Evolutionary conservation across 2,113 vertebrate species (phyloP), one percentile per base, ranked within the genome.

Genomic region (Choloepus hoffmanni): DNA sequence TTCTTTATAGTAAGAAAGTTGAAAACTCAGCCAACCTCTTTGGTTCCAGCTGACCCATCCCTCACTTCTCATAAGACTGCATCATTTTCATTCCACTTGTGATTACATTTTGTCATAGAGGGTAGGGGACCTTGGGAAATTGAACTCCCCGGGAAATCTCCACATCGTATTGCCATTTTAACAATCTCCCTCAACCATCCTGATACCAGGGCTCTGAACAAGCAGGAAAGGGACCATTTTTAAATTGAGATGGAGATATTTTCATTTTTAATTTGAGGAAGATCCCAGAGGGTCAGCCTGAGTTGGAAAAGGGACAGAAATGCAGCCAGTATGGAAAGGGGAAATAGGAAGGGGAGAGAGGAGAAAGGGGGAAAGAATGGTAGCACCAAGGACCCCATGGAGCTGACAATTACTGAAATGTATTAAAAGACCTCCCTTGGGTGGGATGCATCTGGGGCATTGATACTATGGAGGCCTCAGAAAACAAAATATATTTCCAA

Each of bases 1-100:
- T 97, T 96, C 97, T 96, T 96, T 93, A 95, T 70, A 63, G 86
- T 10, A 67, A 81, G 86, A 93, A 94, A 96, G 96, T 90, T 90
- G 96, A 97, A 95, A 94, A 90, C 63, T 50, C 96, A 72, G 96
- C 50, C 30, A 23, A 92, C 65, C 62, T 92, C 89, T 23, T 11
- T 36, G 83, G 58, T 65, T 89, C 91, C 74, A 48, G 84, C 78
- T 40, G 76, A 58, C 50, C 86, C 79, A 7, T 36, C 84, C 65
- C 24, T 95, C 96, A 81, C 81, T 92, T 74, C 86, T 93, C 70
- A 4, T 91, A 58, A 86, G 89, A 76, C 0, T 6, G 19, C 68
- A 84, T 94, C 83, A 77, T 92, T 92, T 94, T 60, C 89, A 68
- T 84, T 77, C 40, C 63, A 63, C 11, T 92, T 3, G 0, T 86